Evolutionary conservation across 2,113 vertebrate species (phyloP), one percentile per base, ranked within the genome.

Genomic region (Oryzias woworae): DNA sequence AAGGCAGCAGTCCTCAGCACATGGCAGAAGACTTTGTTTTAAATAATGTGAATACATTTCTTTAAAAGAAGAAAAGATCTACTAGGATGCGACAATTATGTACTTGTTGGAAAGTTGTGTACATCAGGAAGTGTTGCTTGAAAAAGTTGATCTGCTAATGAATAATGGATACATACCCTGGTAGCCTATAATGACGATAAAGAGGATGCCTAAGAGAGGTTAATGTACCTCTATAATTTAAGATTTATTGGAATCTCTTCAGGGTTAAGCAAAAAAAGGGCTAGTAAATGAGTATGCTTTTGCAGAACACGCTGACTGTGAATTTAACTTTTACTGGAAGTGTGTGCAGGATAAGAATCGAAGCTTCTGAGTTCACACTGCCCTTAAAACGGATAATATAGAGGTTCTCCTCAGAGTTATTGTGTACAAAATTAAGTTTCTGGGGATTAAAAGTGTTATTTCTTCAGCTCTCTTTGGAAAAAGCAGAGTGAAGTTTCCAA

Each of bases 201-300:
- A 85, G 66, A 56, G 41, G 73, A 76, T 53, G 77, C 73, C 55
- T 66, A 58, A 69, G 66, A 71, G 66, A 85, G 80, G 85, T 85
- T 83, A 85, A 79, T 71, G 84, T 83, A 75, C 76, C 81, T 84
- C 84, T 84, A 84, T 79, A 82, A 74, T 63, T 81, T 67, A 66
- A 75, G 55, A 81, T 81, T 78, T 71, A 87, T 62, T 77, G 60
- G 67, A 85, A 82, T 63, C 65, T 54, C 36, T 36, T 12, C 36
- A 36, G 36, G 46, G 26, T 61, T 26, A 76, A 76, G 66, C 65
- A 4, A 75, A 16, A 36, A 77, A 87, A 85, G 81, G 75, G 83
- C 80, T 84, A 73, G 66, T 75, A 64, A 72, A 63, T 60, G 66
- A 77, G 54, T 71, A 54, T 69, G 70, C 71, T 80, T 83, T 81